phyloP scores from a whole-genome alignment of 2,113 vertebrate genomes.

The Chaenocephalus aceratus region DNA sequence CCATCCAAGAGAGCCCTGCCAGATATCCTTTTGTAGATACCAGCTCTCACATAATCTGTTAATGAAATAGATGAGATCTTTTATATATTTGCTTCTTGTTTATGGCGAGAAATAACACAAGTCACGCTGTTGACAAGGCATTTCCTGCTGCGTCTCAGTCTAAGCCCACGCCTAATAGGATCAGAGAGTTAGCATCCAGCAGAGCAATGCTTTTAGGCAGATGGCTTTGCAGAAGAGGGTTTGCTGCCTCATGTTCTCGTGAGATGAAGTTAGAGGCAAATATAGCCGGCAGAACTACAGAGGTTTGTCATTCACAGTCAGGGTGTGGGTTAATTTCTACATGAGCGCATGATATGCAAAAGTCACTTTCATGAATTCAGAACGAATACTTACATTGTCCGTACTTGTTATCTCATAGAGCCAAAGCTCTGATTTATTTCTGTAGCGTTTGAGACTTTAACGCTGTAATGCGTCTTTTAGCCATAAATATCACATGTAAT shows the following conservation, averaged over 20 bases:
- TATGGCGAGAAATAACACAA: neutral
- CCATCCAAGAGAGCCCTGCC: conserved; percentile 92
- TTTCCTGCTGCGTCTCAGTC: conserved; percentile 33
- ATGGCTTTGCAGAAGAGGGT: conserved; percentile 30
- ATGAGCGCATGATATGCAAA: neutral
- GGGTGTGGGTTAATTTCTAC: neutral
- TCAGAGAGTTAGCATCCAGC: conserved; percentile 46
- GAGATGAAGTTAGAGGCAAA: conserved; percentile 38
- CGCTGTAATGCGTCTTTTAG: neutral
- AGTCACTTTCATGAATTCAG: neutral
- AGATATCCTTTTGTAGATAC: conserved; percentile 92
- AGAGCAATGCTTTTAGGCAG: conserved; percentile 48
- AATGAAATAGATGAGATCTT: neutral
- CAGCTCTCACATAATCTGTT: neutral
- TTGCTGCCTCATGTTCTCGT: conserved; percentile 48
- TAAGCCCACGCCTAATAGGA: conserved; percentile 67
- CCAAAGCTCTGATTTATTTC: neutral
- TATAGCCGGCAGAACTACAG: conserved; percentile 9
- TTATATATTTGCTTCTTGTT: conserved; percentile 4
- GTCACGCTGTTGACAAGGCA: conserved; percentile 37
- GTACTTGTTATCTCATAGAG: neutral
- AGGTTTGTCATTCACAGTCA: neutral
- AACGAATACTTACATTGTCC: neutral
- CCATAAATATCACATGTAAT: neutral
- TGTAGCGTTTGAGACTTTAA: neutral